Percentiles rank a stretch among this genome's conserved stretches.
Evolutionary conservation across 1,140 invertebrate species (phyloP).

Genomic region (Mylabris phalerata): DNA sequence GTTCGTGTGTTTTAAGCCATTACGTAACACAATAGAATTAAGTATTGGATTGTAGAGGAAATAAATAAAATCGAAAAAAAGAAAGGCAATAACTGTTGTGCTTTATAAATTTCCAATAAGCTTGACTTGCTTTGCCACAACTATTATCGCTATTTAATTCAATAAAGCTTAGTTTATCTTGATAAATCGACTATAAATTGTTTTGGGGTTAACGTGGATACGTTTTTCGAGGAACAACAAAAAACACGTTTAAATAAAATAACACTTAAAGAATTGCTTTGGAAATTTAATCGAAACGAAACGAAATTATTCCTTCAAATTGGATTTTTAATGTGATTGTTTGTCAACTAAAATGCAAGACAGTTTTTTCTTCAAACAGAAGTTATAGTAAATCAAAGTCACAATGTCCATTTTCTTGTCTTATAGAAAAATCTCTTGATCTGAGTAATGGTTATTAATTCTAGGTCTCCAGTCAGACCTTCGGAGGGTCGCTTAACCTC

Average conservation of each 20-base stretch:
- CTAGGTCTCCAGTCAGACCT: constrained; percentile 22
- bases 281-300: neutral
- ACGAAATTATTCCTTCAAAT: too few relatives aligned
- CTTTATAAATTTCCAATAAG: constrained; percentile 28
- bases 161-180: constrained; percentile 35
- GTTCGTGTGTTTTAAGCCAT: neutral
- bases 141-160: constrained; percentile 36
- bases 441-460: constrained; percentile 34
- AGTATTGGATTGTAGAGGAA: neutral
- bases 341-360: too few relatives aligned
- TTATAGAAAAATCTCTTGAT: constrained; percentile 9
- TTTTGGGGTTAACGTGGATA: constrained; percentile 26
- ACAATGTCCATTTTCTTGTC: constrained; percentile 8
- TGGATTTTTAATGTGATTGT: too few relatives aligned
- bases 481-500: constrained; percentile 24
- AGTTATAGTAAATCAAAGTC: neutral
- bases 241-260: neutral
- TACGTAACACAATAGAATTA: constrained; percentile 12
- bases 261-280: neutral
- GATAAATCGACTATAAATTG: constrained; percentile 37
- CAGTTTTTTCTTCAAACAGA: neutral
- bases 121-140: constrained; percentile 17
- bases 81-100: constrained; percentile 15
- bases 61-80: constrained; percentile 5
- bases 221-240: neutral